Evolutionary conservation across 2,113 vertebrate genomes (phyloP), one percentile per base, ranked within the genome.

Genomic region (Tautogolabrus adspersus): DNA sequence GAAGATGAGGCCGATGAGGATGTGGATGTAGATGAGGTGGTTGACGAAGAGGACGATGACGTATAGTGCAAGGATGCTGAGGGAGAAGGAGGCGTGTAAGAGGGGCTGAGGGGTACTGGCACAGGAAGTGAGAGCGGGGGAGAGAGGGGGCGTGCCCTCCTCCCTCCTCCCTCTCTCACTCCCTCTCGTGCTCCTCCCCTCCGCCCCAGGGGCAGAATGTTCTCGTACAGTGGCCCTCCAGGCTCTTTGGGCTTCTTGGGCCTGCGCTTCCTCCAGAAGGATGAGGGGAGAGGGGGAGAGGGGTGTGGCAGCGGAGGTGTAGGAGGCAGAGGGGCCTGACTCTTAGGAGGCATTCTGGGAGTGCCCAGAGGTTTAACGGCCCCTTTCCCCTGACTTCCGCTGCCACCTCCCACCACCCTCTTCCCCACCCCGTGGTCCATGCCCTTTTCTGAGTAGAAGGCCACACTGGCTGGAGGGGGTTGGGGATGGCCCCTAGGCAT

Each of bases 231-330:
- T 51, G 92, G 93, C 74, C 92, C 94, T 85, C 93, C 91, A 19
- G 92, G 82, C 74, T 95, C 95, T 84, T 95, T 94, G 75, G 94
- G 91, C 77, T 95, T 95, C 65, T 91, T 91, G 72, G 93, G 95
- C 71, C 93, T 91, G 55, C 95, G 93, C 70, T 93, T 94, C 81
- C 94, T 92, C 94, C 94, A 94, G 79, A 96, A 94, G 87, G 94
- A 94, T 91, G 94, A 94, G 78, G 94, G 93, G 86, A 94, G 94
- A 93, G 93, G 94, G 90, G 94, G 94, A 87, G 94, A 95, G 90
- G 94, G 93, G 76, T 94, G 94, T 92, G 93, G 94, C 89, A 93
- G 90, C 52, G 94, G 94, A 82, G 94, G 94, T 94, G 94, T 95
- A 93, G 94, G 94, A 80, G 94, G 94, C 81, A 95, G 91, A 81